Evolutionary conservation across 2,113 vertebrate genomes (phyloP), one percentile per base, ranked within the genome.

Genomic region (Naja naja): DNA sequence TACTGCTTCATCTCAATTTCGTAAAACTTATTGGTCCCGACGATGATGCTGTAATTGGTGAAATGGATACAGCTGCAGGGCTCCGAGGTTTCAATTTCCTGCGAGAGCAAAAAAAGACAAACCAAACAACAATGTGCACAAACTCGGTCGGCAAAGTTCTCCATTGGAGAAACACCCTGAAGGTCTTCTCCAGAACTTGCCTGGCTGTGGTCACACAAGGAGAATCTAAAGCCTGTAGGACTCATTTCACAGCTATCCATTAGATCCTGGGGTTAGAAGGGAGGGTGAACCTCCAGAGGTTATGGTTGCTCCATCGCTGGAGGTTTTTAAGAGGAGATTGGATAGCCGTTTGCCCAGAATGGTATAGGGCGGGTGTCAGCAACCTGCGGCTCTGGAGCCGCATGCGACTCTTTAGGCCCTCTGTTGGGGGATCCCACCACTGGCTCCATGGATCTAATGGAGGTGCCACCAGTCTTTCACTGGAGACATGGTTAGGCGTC

Each of bases 1-100:
- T 99, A 99, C 97, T 99, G 99, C 97, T 99, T 99, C 99, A 99
- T 99, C 97, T 99, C 99, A 12, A 99, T 99, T 96, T 99, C 99
- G 53, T 99, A 99, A 97, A 99, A 99, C 96, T 99, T 99, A 97
- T 99, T 99, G 96, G 99, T 99, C 95, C 99, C 99, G 2, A 99
- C 98, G 96, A 99, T 99, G 98, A 99, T 98, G 96, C 99, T 99
- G 97, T 99, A 99, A 95, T 97, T 98, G 96, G 99, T 99, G 97
- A 99, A 98, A 96, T 99, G 98, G 96, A 99, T 98, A 96, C 99
- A 99, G 98, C 99, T 99, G 98, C 99, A 99, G 10, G 99, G 99
- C 97, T 99, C 99, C 47, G 99, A 98, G 18, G 99, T 99, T 97
- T 99, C 99, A 2, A 99, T 99, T 97, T 99, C 99, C 99, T 99